Evolutionary conservation across 1,140 invertebrate genomes (phyloP).

Genomic region (Drosophila parvula): DNA sequence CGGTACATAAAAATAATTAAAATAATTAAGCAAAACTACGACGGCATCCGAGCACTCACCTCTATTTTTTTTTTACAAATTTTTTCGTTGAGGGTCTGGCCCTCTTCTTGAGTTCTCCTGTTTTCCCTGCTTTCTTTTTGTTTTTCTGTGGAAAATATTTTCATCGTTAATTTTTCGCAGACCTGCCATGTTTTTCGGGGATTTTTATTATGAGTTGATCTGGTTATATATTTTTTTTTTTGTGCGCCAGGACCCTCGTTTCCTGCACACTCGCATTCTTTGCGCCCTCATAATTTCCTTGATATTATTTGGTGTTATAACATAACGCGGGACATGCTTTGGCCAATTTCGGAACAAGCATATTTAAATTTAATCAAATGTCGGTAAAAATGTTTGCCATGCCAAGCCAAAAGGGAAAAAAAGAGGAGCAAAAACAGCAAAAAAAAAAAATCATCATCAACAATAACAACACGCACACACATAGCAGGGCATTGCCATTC

Average conservation of each 20-base stretch:
- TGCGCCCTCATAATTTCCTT: slow-evolving; percentile 39
- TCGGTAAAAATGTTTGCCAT: slow-evolving; percentile 79
- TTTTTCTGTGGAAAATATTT: slow-evolving; percentile 54
- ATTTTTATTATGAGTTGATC: slow-evolving; percentile 43
- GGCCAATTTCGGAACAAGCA: slow-evolving; percentile 73
- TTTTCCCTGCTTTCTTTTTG: background rate
- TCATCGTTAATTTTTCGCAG: slow-evolving; percentile 45
- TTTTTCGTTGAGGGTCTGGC: background rate
- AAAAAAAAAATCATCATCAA: slow-evolving; percentile 42
- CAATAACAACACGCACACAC: slow-evolving; percentile 57
- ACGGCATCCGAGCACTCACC: slow-evolving; percentile 45
- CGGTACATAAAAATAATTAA: slow-evolving; percentile 76
- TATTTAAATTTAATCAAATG: slow-evolving; percentile 83
- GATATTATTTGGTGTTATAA: slow-evolving; percentile 60
- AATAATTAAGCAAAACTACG: slow-evolving; percentile 80
- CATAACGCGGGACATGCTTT: slow-evolving; percentile 61
- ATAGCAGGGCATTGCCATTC: slow-evolving; percentile 49
- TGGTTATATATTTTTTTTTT: slow-evolving; percentile 7
- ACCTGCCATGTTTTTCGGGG: slow-evolving; percentile 20
- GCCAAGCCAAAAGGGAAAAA: slow-evolving; percentile 28
- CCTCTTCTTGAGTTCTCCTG: slow-evolving; percentile 35
- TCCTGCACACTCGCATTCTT: slow-evolving; percentile 38
- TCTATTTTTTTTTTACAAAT: too few relatives aligned
- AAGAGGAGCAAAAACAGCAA: background rate
- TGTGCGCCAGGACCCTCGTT: background rate